These are phyloP conservation scores for Caenorhabditis angaria DNA, from an alignment of 2,888 invertebrate species.

Conservation along the genomic window DNA sequence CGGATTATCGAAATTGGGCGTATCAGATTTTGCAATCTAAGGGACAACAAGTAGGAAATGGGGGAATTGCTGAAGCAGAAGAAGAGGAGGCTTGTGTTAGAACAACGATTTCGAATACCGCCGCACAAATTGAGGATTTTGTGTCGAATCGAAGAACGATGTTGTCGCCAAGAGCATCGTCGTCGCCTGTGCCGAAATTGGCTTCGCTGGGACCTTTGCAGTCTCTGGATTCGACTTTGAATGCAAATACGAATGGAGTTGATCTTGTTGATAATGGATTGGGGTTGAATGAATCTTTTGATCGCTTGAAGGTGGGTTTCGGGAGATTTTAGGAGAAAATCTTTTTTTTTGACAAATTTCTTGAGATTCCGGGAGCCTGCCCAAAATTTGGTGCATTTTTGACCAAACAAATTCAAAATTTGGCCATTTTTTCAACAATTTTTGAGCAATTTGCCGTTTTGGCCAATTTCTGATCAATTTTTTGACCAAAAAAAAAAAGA, in stretches of 20 bases:
- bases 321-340: neutral
- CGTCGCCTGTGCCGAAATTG: neutral
- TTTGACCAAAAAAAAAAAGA: no score
- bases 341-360: neutral
- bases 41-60: constrained; percentile 7
- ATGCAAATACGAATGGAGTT: constrained; percentile 4
- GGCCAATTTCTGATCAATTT: no score
- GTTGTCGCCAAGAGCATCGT: constrained; percentile 1
- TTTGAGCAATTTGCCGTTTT: no score
- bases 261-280: constrained; percentile 12
- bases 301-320: constrained; percentile 24
- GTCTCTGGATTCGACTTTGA: constrained; percentile 19
- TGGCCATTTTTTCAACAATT: no score
- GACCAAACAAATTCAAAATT: no score
- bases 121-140: constrained; percentile 28
- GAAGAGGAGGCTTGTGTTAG: constrained; percentile 11
- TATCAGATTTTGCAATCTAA: constrained; percentile 27
- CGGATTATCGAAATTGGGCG: constrained; percentile 37
- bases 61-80: neutral
- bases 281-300: constrained; percentile 34
- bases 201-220: constrained; percentile 13
- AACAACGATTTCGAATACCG: constrained; percentile 19
- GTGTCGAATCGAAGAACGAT: constrained; percentile 6
- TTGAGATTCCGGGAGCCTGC: neutral
- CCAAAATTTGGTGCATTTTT: no score